phyloP scores from a whole-genome alignment of 2,888 invertebrate genomes.

The Rotaria magnacalcarata region DNA sequence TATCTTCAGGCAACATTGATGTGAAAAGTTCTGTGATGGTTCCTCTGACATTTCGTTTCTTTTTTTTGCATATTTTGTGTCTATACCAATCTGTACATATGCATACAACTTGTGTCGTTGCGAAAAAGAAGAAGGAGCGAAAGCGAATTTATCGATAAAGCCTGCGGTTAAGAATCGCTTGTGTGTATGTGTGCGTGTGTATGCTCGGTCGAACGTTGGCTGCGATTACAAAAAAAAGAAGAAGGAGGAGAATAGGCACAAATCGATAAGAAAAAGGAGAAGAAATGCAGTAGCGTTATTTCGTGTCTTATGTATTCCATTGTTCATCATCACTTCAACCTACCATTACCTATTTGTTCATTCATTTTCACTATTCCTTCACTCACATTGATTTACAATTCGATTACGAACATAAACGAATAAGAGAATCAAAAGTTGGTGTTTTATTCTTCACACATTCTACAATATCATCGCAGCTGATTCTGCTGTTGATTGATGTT shows the following conservation, averaged over 20 bases:
- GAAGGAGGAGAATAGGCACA: not conserved
- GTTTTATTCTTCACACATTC: not conserved
- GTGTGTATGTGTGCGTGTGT: not conserved
- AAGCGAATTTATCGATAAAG: slow-evolving; percentile 23
- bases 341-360: not conserved
- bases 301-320: slow-evolving; percentile 8
- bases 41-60: not conserved
- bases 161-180: slow-evolving; percentile 13
- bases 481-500: slow-evolving; percentile 23
- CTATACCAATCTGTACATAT: slow-evolving; percentile 1
- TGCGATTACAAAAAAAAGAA: not conserved
- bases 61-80: not conserved
- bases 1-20: not conserved
- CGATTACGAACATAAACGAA: not conserved
- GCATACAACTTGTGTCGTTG: not conserved
- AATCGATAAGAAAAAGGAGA: not conserved
- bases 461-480: not conserved
- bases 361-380: not conserved
- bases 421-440: not conserved
- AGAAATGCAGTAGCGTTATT: slow-evolving; percentile 8
- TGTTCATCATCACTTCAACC: slow-evolving; percentile 1
- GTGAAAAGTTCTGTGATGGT: not conserved
- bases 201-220: slow-evolving; percentile 1
- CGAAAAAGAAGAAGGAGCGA: not conserved
- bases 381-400: not conserved